phyloP scores from a whole-genome alignment of 2,888 invertebrate species.

The Megamerina dolium region DNA sequence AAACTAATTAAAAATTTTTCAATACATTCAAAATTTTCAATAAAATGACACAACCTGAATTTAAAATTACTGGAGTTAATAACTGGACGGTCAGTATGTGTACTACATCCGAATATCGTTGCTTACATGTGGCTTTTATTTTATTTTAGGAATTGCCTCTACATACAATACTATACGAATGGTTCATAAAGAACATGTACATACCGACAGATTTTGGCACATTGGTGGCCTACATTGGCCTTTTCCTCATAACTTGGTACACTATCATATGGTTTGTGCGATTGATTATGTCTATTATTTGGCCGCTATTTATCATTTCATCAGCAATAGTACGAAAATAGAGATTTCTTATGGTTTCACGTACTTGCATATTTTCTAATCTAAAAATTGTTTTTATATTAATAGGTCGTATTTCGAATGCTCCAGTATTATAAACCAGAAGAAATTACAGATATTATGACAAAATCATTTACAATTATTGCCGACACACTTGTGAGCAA shows the following conservation, averaged over 20 bases:
- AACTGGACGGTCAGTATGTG: slow-evolving; percentile 24
- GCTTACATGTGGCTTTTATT: neutral
- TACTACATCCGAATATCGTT: neutral
- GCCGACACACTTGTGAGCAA: slow-evolving; percentile 23
- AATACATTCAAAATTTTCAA: slow-evolving; percentile 21
- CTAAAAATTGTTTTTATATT: neutral
- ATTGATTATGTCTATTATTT: slow-evolving; percentile 31
- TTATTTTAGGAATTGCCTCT: slow-evolving; percentile 23
- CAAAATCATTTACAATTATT: slow-evolving; percentile 15
- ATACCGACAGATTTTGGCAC: slow-evolving; percentile 27
- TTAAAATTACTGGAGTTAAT: slow-evolving; percentile 4
- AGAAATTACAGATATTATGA: slow-evolving; percentile 19
- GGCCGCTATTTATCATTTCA: slow-evolving; percentile 30
- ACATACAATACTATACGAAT: slow-evolving; percentile 27
- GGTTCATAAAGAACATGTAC: slow-evolving; percentile 22
- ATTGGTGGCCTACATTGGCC: slow-evolving; percentile 27
- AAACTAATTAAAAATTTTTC: no score
- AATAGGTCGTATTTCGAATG: slow-evolving; percentile 17
- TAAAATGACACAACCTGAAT: slow-evolving; percentile 19
- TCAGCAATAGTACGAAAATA: slow-evolving; percentile 24
- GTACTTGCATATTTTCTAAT: neutral
- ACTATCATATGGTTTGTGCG: slow-evolving; percentile 26
- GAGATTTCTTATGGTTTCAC: neutral
- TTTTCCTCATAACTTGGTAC: slow-evolving; percentile 34
- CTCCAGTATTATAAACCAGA: slow-evolving; percentile 24